Percentiles rank a stretch among this genome's conserved stretches.
Evolutionary conservation across 2,797 vertebrate species (phyloP).

Genomic region (Threskiornis aethiopicus): DNA sequence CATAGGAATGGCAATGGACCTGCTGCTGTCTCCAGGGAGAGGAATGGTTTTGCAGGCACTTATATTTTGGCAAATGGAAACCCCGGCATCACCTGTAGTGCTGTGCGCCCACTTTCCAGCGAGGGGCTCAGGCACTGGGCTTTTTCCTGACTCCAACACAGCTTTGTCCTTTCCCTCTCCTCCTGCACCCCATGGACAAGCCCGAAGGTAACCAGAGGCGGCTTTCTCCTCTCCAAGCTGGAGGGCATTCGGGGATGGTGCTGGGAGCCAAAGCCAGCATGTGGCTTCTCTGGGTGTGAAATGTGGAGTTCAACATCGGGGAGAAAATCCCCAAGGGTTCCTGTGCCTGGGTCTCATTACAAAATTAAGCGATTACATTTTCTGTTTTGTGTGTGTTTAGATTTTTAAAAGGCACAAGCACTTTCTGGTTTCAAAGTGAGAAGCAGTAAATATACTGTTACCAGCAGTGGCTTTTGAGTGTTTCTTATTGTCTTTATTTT

Average conservation of each 20-base stretch:
- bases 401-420: background rate
- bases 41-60: background rate
- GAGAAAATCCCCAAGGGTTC: background rate
- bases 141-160: background rate
- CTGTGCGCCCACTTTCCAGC: background rate
- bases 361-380: background rate
- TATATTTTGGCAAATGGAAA: background rate
- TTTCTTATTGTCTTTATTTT: background rate
- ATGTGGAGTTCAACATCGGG: background rate
- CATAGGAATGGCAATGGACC: background rate
- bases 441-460: background rate
- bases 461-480: background rate
- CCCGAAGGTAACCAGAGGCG: constrained; percentile 1
- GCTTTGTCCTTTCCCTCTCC: background rate
- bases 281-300: background rate
- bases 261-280: background rate
- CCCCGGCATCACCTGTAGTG: background rate
- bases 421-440: background rate
- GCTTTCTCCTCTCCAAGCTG: background rate
- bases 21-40: background rate
- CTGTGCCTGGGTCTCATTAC: background rate
- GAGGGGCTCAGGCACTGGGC: background rate
- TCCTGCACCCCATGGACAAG: background rate
- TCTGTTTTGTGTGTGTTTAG: background rate
- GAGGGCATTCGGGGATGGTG: background rate